Base-by-base conservation (phyloP, 1,140 invertebrate genomes). In the Protaetia brevitarsis region DNA sequence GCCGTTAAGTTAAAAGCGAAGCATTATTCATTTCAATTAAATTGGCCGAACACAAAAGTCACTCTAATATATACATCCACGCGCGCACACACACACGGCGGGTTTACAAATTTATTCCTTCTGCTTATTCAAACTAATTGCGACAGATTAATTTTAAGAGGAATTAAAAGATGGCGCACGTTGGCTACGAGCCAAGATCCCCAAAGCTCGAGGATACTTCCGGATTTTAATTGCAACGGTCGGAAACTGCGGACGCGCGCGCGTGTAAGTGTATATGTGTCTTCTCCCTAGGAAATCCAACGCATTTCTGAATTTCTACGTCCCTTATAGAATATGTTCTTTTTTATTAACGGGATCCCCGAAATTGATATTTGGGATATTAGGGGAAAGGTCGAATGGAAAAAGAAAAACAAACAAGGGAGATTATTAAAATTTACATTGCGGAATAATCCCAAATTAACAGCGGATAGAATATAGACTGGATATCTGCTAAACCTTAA, bases 21-120 rank as follows among this genome's bases (percentile, higher is more conserved):
- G 19, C 41, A 51, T 51, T 51, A 51, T 51, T 51, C 41, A 51
- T 51, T 51, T 51, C 41, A 51, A 51, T 51, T 51, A 51, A 51
- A 36, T 23, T 16, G 41, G 16, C 41, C 41, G 41, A 51, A 51
- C 41, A 51, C 41, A 51, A 51, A 21, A 51, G 41, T 51, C 41
- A 51, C 16, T 51, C 26, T 16, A 51, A 51, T 51, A 51, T 51
- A 23, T 19, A 51, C 41, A 23, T 10, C 26, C n/a, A 1, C 41
- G 11, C 41, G n/a, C 37, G n/a, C 37, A 45, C 37, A 7, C 11
- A 45, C 16, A 6, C 11, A 45, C 37, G 37, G n/a, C 37, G 16
- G 16, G 21, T 3, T 51, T 21, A 21, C 16, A 19, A 51, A 51
- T 51, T 51, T 51, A 51, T 51, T 51, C 41, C 41, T 51, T 51